These are phyloP conservation scores for Polylopha cassiicola DNA, from an alignment of 2,888 invertebrate species.

Conservation along the genomic window DNA sequence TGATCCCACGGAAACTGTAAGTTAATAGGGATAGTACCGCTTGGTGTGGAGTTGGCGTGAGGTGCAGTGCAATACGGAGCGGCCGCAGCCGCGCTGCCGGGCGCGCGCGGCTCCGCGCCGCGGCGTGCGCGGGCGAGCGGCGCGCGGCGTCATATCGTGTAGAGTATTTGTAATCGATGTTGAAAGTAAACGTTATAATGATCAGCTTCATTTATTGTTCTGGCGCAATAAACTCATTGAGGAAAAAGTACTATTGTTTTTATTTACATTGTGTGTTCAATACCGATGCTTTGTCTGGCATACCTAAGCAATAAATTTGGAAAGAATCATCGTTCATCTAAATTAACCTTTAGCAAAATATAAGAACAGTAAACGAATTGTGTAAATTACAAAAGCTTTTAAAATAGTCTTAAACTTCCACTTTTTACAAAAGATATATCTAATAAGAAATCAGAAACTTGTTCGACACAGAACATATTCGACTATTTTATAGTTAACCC, in stretches of 20 bases:
- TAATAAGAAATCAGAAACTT: slow-evolving; percentile 9
- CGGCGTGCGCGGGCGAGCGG: slow-evolving; percentile 48
- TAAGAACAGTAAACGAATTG: too few species aligned
- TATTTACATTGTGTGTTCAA: slow-evolving; percentile 46
- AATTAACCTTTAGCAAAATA: too few species aligned
- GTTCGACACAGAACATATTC: slow-evolving; percentile 15
- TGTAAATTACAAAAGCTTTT: too few species aligned
- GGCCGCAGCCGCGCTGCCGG: too few species aligned
- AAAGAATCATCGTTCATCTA: too few species aligned
- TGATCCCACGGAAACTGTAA: slow-evolving; percentile 74
- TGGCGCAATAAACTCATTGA: slow-evolving; percentile 76
- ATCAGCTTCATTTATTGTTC: slow-evolving; percentile 77
- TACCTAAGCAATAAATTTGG: too few species aligned
- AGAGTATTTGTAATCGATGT: slow-evolving; percentile 75
- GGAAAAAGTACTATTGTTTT: slow-evolving; percentile 65
- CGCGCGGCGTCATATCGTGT: slow-evolving; percentile 67
- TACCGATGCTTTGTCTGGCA: slow-evolving; percentile 5
- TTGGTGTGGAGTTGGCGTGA: slow-evolving; percentile 60
- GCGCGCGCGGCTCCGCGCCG: slow-evolving; percentile 17
- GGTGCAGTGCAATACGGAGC: slow-evolving; percentile 72
- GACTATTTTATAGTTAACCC: slow-evolving; percentile 4
- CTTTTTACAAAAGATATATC: too few species aligned
- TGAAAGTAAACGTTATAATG: slow-evolving; percentile 77
- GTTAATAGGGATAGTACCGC: slow-evolving; percentile 68
- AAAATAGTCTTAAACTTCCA: too few species aligned